Base-by-base conservation (phyloP, 1,140 invertebrate genomes). In the Pseudachorutes palmiensis region DNA sequence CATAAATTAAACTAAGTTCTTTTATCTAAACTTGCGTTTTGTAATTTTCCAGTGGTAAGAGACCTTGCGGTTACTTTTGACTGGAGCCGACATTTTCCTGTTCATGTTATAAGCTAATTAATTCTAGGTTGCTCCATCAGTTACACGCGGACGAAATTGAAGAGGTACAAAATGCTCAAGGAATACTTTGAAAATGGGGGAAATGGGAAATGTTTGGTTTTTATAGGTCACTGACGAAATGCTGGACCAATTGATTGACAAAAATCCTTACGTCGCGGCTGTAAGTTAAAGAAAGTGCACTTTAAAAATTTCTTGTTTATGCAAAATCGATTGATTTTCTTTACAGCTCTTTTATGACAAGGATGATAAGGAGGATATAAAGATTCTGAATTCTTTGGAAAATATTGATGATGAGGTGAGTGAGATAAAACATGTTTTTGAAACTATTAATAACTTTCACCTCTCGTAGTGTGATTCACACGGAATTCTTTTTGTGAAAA, bases 401-500 rank as follows among this genome's bases (percentile, higher is more conserved):
- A 94, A 79, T 64, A 80, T 81, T 64, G 80, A 81, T 66, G 79
- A 81, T 70, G 79, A 80, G 51, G 51, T 55, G 24, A 26, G 36
- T 45, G 36, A 45, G 9, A 12, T 45, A 45, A 45, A 61, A 57
- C 24, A 57, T 57, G 5, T 57, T 5, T 12, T 28, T n/a, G 24
- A 57, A 57, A 12, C n/a, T n/a, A n/a, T n/a, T n/a, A n/a, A n/a
- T n/a, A n/a, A n/a, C n/a, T n/a, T n/a, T 41, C 36, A 41, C 36
- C 51, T 22, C 24, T 55, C 93, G 77, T 90, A 94, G 76, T 93
- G 90, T 78, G 91, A 95, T 79, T 85, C 90, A 76, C 90, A 91
- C 76, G 88, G 90, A 74, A 94, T 96, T 74, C 88, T 89, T 22
- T 92, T 96, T 77, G 92, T 95, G 0, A 96, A 96, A 78, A 94